Percentiles rank a stretch among this genome's conserved stretches.
phyloP scores from a whole-genome alignment of 1,140 invertebrate species.

The Dysdera silvatica region DNA sequence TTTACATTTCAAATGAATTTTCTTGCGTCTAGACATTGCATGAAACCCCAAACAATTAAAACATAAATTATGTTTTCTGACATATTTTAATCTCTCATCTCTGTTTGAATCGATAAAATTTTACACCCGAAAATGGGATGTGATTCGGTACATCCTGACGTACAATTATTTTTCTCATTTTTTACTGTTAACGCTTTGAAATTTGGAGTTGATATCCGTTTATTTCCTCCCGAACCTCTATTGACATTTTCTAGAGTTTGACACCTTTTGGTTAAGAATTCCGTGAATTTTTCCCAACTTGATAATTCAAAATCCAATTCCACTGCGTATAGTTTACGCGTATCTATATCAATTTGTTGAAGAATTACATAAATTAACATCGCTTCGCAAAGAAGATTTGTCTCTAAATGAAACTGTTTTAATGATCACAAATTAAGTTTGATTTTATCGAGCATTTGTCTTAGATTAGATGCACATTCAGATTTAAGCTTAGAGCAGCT shows the following conservation, averaged over 20 bases:
- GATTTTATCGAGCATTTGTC: no score
- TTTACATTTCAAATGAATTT: not conserved
- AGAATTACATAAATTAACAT: slow-evolving; percentile 10
- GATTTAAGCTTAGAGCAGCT: no score
- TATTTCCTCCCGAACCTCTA: not conserved
- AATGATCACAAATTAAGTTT: no score
- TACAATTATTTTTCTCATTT: no score
- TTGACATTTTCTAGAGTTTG: not conserved
- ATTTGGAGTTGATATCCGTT: not conserved
- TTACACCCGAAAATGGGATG: slow-evolving; percentile 15
- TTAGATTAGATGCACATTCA: no score
- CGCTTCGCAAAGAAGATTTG: not conserved
- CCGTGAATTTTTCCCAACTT: not conserved
- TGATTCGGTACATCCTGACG: slow-evolving; percentile 6
- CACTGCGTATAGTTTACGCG: not conserved
- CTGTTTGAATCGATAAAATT: slow-evolving; percentile 16
- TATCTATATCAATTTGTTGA: slow-evolving; percentile 2
- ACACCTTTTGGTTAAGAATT: not conserved
- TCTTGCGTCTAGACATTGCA: not conserved
- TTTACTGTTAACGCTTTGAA: slow-evolving; percentile 6
- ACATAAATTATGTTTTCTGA: not conserved
- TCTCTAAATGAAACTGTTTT: not conserved
- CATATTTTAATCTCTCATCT: slow-evolving; percentile 2
- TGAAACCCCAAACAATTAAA: not conserved
- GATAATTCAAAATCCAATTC: not conserved